Conservation (phyloP, 2,113 vertebrate genomes). For the Petaurus breviceps region DNA sequence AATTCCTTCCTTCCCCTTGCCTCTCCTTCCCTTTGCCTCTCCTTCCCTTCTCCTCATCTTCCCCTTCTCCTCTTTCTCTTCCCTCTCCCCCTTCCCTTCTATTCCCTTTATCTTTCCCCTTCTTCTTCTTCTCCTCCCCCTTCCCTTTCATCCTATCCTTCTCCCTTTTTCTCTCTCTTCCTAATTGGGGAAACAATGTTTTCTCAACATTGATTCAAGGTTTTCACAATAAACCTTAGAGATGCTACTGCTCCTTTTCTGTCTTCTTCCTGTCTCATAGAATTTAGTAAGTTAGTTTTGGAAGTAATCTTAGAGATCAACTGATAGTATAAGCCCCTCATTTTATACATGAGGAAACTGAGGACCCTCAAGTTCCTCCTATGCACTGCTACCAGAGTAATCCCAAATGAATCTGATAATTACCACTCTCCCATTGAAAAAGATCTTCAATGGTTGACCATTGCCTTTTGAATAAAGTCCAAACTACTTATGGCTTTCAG, state of each 20-base stretch:
- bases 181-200: not conserved
- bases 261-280: not conserved
- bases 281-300: not conserved
- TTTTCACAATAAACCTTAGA: not conserved
- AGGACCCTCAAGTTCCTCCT: not conserved
- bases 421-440: not conserved
- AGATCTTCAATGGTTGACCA: not conserved
- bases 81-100: no score
- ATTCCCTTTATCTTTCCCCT: no score
- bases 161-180: not conserved
- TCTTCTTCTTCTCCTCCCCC: no score
- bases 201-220: not conserved
- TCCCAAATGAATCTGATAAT: not conserved
- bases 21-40: no score
- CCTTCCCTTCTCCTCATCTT: not conserved
- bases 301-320: not conserved
- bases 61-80: not conserved
- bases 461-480: not conserved
- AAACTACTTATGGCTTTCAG: not conserved
- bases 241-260: not conserved
- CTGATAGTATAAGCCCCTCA: not conserved
- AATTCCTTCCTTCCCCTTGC: not conserved
- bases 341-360: not conserved
- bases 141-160: no score
- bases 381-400: not conserved